A percentile compares a stretch with the other conserved stretches of the same genome.
These are phyloP conservation scores for Lagorchestes hirsutus DNA, from an alignment of 2,797 vertebrate species.

Conservation along the genomic window DNA sequence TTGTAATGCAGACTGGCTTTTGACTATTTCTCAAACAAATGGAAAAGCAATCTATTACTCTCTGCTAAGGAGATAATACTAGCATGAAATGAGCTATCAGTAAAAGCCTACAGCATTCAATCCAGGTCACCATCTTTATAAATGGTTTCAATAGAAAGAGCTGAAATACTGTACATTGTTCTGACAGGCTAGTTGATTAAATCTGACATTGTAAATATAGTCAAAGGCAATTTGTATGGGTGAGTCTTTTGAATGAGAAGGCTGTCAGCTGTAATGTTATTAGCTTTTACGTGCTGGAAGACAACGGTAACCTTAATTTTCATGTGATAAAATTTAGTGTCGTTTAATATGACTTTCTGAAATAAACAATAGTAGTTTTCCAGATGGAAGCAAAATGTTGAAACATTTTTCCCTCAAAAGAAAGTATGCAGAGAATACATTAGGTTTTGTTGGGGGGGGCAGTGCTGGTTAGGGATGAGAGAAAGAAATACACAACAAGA, in stretches of 20 bases:
- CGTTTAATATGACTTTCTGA: conserved; percentile 73
- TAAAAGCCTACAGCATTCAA: conserved; percentile 70
- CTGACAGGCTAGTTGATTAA: conserved; percentile 80
- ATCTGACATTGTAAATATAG: conserved; percentile 80
- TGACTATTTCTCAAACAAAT: background rate
- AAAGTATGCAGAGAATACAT: conserved; percentile 28
- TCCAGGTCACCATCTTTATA: conserved; percentile 55
- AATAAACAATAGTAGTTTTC: conserved; percentile 48
- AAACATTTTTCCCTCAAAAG: conserved; percentile 17
- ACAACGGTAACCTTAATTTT: conserved; percentile 74
- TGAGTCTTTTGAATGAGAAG: conserved; percentile 59
- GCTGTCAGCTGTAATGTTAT: conserved; percentile 73
- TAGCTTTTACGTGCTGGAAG: conserved; percentile 73
- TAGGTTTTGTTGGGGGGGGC: background rate
- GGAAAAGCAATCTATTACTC: background rate
- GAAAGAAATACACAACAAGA: background rate
- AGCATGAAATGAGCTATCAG: conserved; percentile 65
- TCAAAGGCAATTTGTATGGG: conserved; percentile 75
- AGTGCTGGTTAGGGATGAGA: conserved; percentile 1
- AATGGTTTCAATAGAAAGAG: conserved; percentile 28
- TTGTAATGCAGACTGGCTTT: background rate
- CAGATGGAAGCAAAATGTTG: conserved; percentile 64
- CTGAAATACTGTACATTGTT: conserved; percentile 65
- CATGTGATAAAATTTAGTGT: conserved; percentile 74
- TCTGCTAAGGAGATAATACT: background rate